These are phyloP conservation scores for Mastomys natalensis DNA, from an alignment of 2,113 vertebrate species.

Conservation along the genomic window DNA sequence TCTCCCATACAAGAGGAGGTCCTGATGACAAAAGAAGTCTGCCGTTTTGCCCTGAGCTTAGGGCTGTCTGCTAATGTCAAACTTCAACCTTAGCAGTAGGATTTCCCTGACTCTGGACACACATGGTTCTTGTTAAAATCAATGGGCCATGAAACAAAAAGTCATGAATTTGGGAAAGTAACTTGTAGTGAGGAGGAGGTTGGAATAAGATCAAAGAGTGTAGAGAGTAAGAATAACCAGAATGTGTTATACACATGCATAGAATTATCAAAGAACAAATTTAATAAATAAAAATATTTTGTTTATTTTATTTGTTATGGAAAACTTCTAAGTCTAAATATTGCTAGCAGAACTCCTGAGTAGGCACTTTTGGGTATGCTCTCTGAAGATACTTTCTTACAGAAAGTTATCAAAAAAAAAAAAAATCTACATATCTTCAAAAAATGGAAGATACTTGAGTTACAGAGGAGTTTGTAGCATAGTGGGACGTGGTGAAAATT, in stretches of 20 bases:
- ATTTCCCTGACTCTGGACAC: neutral
- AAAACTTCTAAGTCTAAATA: neutral
- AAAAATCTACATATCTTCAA: too few relatives aligned
- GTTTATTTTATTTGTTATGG: neutral
- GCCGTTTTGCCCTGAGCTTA: too few relatives aligned
- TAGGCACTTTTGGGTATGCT: neutral
- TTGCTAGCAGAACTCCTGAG: slow-evolving; percentile 14
- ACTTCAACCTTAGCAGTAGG: too few relatives aligned
- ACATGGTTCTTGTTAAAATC: neutral
- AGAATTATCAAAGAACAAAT: neutral
- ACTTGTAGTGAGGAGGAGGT: neutral
- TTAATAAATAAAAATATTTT: neutral
- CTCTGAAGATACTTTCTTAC: neutral
- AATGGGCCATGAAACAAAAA: neutral
- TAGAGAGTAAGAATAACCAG: neutral
- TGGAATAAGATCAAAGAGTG: neutral
- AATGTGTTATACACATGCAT: neutral
- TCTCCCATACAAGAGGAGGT: too few relatives aligned
- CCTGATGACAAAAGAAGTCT: too few relatives aligned
- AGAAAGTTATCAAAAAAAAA: neutral
- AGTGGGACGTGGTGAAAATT: neutral
- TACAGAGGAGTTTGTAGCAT: neutral
- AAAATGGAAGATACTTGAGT: neutral
- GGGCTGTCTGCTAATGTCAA: too few relatives aligned
- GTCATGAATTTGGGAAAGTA: neutral